Percentiles rank a stretch among this genome's conserved stretches.
These are phyloP conservation scores for Platichthys stellatus DNA, from an alignment of 2,113 vertebrate species.

Conservation along the genomic window DNA sequence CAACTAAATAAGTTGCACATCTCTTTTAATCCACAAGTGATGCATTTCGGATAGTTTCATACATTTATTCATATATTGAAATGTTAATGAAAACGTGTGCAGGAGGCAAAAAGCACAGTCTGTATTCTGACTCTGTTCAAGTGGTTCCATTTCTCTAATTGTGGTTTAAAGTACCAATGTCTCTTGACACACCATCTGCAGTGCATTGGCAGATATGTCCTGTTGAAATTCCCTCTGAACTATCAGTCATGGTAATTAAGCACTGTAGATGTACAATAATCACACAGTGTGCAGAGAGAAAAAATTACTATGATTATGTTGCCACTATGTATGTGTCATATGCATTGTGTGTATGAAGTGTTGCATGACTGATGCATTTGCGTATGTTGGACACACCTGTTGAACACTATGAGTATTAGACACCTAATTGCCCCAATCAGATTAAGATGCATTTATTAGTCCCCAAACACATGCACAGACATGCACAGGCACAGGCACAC, in stretches of 20 bases:
- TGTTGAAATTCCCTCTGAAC: neutral
- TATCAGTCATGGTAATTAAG: slow-evolving; percentile 1
- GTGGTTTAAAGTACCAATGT: neutral
- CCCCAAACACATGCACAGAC: too few species aligned
- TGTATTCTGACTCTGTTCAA: neutral
- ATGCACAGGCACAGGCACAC: too few species aligned
- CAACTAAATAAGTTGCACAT: neutral
- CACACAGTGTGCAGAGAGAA: neutral
- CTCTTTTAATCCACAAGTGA: neutral
- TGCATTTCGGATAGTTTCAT: neutral
- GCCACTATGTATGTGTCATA: neutral
- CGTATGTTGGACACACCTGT: neutral
- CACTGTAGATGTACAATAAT: neutral
- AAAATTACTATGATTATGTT: slow-evolving; percentile 11
- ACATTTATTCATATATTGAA: neutral
- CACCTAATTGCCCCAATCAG: too few species aligned
- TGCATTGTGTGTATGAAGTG: neutral
- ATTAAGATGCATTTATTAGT: too few species aligned
- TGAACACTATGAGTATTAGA: too few species aligned
- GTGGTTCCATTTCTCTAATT: neutral
- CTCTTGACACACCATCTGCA: neutral
- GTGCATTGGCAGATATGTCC: neutral
- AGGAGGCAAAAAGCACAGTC: neutral
- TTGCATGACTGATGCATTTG: neutral
- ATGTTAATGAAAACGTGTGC: neutral